Conservation (phyloP, 1,140 invertebrate species). For the Temnothorax curvispinosus region DNA sequence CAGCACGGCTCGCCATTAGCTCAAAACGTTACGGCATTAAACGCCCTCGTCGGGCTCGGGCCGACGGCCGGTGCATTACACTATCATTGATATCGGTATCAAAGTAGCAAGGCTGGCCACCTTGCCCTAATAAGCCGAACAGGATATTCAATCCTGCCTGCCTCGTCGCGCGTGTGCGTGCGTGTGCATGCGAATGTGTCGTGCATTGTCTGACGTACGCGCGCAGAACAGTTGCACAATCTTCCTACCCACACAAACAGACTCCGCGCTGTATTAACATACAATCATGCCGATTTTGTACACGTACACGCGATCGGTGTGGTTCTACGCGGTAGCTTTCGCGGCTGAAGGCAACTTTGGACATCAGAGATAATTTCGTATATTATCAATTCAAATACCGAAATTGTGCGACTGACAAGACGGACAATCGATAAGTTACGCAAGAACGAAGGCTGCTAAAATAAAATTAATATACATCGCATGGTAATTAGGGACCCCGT, state of each 20-base stretch:
- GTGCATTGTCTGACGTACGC: conserved; percentile 78
- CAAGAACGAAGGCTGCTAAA: not conserved
- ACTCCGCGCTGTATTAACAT: conserved; percentile 42
- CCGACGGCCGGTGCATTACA: conserved; percentile 37
- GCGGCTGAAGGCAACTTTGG: not conserved
- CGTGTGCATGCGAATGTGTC: conserved; percentile 56
- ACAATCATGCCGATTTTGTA: conserved; percentile 15
- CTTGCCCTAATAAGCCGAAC: conserved; percentile 84
- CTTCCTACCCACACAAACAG: conserved; percentile 44
- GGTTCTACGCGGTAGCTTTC: not conserved
- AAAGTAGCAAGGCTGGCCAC: conserved; percentile 82
- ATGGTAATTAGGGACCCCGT: not conserved
- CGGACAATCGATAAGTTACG: not conserved
- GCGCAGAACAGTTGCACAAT: conserved; percentile 79
- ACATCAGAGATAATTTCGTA: not conserved
- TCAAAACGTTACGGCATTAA: conserved; percentile 42
- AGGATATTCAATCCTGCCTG: conserved; percentile 80
- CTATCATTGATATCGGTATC: conserved; percentile 79
- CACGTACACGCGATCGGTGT: conserved; percentile 36
- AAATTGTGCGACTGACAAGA: not conserved
- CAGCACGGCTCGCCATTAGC: conserved; percentile 37
- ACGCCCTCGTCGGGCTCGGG: conserved; percentile 17
- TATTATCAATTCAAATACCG: not conserved
- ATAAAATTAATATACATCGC: not conserved
- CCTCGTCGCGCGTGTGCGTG: conserved; percentile 17